Evolutionary conservation across 2,888 invertebrate genomes (phyloP), one percentile per base, ranked within the genome.

Genomic region (Dicyrtomina minuta): DNA sequence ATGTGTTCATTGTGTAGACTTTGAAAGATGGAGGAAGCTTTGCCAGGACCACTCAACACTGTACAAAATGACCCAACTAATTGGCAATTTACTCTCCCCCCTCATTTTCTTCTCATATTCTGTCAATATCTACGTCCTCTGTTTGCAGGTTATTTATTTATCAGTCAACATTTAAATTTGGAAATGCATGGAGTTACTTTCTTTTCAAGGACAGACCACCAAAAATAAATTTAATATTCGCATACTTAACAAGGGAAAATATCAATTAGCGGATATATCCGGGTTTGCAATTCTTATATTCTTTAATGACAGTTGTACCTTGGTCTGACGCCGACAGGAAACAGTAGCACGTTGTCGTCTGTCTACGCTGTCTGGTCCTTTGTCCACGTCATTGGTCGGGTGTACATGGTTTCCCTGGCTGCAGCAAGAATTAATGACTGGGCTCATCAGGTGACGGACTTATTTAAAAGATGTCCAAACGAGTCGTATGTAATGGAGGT

Each of bases 281-380:
- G 13, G 33, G n/a, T 27, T 12, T 39, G 3, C 17, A 33, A 41
- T 39, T n/a, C n/a, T n/a, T 60, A 41, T 17, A 15, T 53, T 20
- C 10, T 65, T 1, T 15, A 43, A 20, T n/a, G n/a, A 22, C 20
- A 68, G 68, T 20, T 68, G n/a, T 13, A 68, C 27, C 17, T 62
- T 12, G 62, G 68, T n/a, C 41, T 68, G 2, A 68, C 51, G 1
- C 68, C 68, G 1, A 22, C 55, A 0, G 68, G 41, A 49, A 61
- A 68, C 33, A 53, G 51, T 26, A 62, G 55, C 24, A 17, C 46
- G 10, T 51, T 68, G n/a, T 61, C 68, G 0, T 53, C 68, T 1
- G n/a, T 68, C 15, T 68, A 68, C 51, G 68, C 68, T 12, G 22
- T 61, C 1, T 68, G 68, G 68, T 68, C 68, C 2, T 62, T 68